Conservation (phyloP, 2,113 vertebrate species). For the Porphyrio hochstetteri region DNA sequence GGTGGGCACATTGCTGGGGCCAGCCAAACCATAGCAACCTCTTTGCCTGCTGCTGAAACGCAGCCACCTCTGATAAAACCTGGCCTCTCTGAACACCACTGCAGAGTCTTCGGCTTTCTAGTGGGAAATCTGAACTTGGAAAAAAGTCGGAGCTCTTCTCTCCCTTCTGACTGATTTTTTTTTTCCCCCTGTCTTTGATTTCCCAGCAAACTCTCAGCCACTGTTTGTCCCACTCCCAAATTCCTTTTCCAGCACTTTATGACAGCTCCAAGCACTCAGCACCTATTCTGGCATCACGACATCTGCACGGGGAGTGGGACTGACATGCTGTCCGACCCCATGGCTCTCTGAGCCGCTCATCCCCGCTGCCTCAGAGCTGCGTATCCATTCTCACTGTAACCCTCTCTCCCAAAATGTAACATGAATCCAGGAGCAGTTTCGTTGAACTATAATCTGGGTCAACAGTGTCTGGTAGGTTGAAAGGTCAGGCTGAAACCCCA, state of each 20-base stretch:
- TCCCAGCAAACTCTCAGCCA: neutral
- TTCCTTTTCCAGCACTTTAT: neutral
- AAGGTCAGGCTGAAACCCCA: constrained; percentile 62
- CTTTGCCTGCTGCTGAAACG: neutral
- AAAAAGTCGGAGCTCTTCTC: rapidly evolving
- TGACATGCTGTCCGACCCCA: neutral
- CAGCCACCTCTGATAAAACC: neutral
- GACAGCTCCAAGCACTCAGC: neutral
- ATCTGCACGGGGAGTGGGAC: neutral
- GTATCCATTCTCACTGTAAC: neutral
- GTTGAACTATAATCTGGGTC: constrained; percentile 57
- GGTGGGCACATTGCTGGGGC: neutral
- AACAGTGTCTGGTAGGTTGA: constrained; percentile 55
- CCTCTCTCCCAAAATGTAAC: constrained; percentile 24
- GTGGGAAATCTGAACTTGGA: neutral
- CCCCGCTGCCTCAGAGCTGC: neutral
- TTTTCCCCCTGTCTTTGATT: neutral
- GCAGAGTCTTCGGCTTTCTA: neutral
- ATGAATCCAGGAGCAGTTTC: constrained; percentile 42
- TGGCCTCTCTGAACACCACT: neutral
- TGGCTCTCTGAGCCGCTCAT: neutral
- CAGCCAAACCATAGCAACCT: neutral
- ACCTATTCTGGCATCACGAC: neutral
- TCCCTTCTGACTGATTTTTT: neutral
- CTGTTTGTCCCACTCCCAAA: neutral